phyloP scores from a whole-genome alignment of 1,140 invertebrate genomes.

The Zaprionus gabonicus region DNA sequence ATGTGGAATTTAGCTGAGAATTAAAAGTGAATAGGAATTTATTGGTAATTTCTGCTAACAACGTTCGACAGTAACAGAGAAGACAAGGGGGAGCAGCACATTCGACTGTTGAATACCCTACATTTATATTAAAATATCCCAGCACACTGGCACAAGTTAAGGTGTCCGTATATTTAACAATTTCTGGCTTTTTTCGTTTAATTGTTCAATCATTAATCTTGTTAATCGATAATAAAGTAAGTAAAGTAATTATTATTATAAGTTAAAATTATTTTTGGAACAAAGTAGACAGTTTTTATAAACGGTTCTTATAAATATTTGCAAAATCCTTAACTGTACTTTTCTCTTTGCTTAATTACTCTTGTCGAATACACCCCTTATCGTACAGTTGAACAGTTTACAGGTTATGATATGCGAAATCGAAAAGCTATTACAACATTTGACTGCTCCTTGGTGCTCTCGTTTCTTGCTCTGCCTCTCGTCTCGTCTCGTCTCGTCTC shows the following conservation, averaged over 20 bases:
- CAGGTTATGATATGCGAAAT: background rate
- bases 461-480: too few relatives aligned
- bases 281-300: too few relatives aligned
- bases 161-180: too few relatives aligned
- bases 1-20: constrained; percentile 21
- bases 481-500: background rate
- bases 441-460: constrained; percentile 5
- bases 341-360: too few relatives aligned
- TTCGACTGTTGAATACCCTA: background rate
- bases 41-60: constrained; percentile 21
- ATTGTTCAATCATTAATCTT: background rate
- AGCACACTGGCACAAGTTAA: background rate
- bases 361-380: background rate
- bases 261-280: too few relatives aligned
- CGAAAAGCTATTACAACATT: constrained; percentile 24
- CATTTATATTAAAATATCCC: background rate
- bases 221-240: too few relatives aligned
- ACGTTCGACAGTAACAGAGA: constrained; percentile 17
- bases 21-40: constrained; percentile 48
- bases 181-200: too few relatives aligned
- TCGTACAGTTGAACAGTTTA: background rate
- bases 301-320: too few relatives aligned
- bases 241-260: too few relatives aligned
- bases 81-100: background rate
- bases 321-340: too few relatives aligned